Conservation (phyloP, 2,113 vertebrate species). For the Eurystomus gularis region DNA sequence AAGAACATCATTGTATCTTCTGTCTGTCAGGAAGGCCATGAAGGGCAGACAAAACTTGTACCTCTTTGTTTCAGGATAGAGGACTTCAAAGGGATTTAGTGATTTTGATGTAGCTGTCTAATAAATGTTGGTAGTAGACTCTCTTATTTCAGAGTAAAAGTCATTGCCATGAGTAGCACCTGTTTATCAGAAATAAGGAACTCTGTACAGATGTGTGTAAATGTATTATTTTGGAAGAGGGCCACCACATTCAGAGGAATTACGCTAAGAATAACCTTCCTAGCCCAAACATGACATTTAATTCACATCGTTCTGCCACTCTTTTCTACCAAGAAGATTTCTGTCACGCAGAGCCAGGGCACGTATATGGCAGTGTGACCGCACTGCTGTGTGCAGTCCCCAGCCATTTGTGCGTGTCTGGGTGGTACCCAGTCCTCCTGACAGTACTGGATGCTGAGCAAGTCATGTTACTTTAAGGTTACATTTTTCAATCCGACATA, state of each 20-base stretch:
- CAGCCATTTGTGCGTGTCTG: rapidly evolving
- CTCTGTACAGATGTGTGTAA: background rate
- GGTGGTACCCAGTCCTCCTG: background rate
- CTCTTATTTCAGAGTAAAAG: background rate
- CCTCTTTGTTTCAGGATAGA: background rate
- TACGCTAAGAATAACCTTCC: background rate
- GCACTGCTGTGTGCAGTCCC: background rate
- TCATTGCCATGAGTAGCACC: background rate
- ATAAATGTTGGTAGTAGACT: background rate
- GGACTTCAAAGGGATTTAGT: background rate
- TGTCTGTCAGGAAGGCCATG: background rate
- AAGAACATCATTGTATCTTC: background rate
- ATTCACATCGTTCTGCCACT: background rate
- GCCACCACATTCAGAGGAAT: background rate
- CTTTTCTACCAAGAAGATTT: background rate
- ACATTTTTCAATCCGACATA: rapidly evolving
- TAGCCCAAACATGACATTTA: background rate
- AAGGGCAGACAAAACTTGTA: background rate
- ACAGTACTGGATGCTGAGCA: background rate
- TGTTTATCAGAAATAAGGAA: background rate
- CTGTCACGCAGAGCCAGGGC: background rate
- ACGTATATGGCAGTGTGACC: background rate
- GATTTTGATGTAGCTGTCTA: background rate
- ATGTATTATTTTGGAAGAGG: background rate
- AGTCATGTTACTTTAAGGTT: background rate